Evolutionary conservation across 2,113 vertebrate genomes (phyloP), one percentile per base, ranked within the genome.

Genomic region (Salvator merianae): DNA sequence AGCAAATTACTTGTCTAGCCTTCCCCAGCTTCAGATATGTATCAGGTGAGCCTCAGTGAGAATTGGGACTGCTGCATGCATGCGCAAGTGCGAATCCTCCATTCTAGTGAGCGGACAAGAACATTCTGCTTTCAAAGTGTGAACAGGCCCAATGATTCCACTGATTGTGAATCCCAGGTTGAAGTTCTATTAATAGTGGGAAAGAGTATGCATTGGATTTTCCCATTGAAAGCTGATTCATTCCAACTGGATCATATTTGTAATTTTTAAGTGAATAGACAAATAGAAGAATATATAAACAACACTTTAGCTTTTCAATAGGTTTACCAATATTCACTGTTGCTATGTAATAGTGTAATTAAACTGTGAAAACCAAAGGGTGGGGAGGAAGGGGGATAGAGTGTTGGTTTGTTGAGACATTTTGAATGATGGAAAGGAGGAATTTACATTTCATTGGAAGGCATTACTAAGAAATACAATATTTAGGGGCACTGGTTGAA

Each of bases 301-400:
- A 72, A 10, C 24, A 73, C 40, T 82, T 73, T 73, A 63, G 10
- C 63, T 78, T 84, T 53, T 30, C 68, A 55, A 59, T 24, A 55
- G 30, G 22, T 16, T n/a, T 63, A 47, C 55, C 53, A 63, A 63
- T 32, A 62, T 71, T 62, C 68, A 65, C 76, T 63, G 53, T 79
- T 79, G 68, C 68, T 84, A 84, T 63, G 76, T 72, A 63, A 69
- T 47, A 68, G 69, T 77, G 55, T 38, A 69, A 79, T 84, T 47
- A 84, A 65, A 40, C 34, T 12, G 55, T 38, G 62, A 76, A 83
- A 53, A 53, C 55, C 55, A 59, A 18, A 18, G 16, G 43, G 10
- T 9, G 10, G 43, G 10, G 68, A 79, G n/a, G 71, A 90, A 2
- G 1, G 6, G 8, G 3, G 32, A 84, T 3, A 14, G 2, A 82